Conservation (phyloP, 2,888 invertebrate species). For the Cylindroiulus punctatus region DNA sequence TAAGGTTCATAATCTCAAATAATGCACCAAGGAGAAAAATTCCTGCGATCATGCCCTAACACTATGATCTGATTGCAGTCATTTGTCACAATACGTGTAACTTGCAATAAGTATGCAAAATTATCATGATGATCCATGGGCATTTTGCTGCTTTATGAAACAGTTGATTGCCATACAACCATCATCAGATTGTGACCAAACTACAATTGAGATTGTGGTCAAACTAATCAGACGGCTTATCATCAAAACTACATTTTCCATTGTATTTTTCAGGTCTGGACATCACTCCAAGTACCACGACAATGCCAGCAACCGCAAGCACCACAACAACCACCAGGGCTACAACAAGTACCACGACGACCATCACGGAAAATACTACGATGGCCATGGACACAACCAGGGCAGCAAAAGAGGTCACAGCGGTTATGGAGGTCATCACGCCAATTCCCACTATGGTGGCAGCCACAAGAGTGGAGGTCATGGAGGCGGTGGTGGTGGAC, state of each 20-base stretch:
- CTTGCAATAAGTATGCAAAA: no score
- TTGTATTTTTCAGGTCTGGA: constrained; percentile 60
- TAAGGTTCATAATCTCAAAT: no score
- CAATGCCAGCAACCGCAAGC: constrained; percentile 57
- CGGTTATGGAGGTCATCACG: constrained; percentile 57
- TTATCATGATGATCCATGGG: no score
- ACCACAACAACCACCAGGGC: constrained; percentile 57
- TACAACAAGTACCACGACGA: constrained; percentile 57
- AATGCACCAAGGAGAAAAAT: no score
- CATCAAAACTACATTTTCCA: background rate
- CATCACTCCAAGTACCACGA: constrained; percentile 69
- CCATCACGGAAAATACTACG: constrained; percentile 57
- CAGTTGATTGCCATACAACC: no score
- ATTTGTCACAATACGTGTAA: no score
- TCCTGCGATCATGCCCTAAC: no score
- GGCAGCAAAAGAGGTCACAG: constrained; percentile 54
- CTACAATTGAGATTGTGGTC: no score
- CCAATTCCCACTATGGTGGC: constrained; percentile 51
- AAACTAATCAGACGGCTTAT: no score
- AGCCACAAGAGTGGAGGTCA: constrained; percentile 48
- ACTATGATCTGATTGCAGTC: no score
- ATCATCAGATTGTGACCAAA: no score
- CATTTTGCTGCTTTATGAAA: no score
- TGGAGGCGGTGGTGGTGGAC: constrained; percentile 48
- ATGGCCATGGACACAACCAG: constrained; percentile 54